Evolutionary conservation across 2,888 invertebrate genomes (phyloP), one percentile per base, ranked within the genome.

Genomic region (Crossocerus cetratus): DNA sequence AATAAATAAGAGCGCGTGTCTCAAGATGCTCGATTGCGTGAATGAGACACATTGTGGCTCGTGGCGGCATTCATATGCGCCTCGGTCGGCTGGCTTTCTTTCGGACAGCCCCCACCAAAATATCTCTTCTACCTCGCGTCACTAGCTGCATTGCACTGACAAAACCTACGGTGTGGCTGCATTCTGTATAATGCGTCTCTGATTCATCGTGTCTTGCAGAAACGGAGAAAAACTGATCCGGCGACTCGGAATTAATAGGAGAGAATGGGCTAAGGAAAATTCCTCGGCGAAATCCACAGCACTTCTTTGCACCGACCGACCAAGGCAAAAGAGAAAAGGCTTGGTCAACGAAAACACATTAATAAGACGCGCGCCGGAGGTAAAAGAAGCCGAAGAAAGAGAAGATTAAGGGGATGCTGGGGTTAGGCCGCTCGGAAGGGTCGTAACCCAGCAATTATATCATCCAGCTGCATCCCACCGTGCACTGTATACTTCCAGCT

Each of bases 1-100:
- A 84, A 86, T 86, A 86, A 86, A 85, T 83, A 85, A 84, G 81
- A 83, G 77, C 78, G 79, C 81, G 84, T 76, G 84, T 76, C 80
- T 76, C 74, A 71, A 77, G 81, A 74, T 59, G 42, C 63, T 71
- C 59, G 64, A 78, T 72, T 69, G 66, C 45, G 65, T 21, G 64
- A 45, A 66, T 69, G 58, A 65, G 64, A 65, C 54, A 63, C 72
- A 83, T 81, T 80, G 79, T 82, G 80, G 74, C 83, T 80, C 80
- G 83, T 83, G 83, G 78, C 83, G 67, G 74, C 71, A 74, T 73
- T 65, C 71, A n/a, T 63, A 53, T 69, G 59, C 65, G 69, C 68
- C 69, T 66, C 59, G 60, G 60, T 64, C 49, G 70, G 62, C 61
- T 73, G 78, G 65, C 44, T 75, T 61, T 56, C 62, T 59, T 65